Conservation (phyloP, 1,140 invertebrate species). For the Limonius californicus region DNA sequence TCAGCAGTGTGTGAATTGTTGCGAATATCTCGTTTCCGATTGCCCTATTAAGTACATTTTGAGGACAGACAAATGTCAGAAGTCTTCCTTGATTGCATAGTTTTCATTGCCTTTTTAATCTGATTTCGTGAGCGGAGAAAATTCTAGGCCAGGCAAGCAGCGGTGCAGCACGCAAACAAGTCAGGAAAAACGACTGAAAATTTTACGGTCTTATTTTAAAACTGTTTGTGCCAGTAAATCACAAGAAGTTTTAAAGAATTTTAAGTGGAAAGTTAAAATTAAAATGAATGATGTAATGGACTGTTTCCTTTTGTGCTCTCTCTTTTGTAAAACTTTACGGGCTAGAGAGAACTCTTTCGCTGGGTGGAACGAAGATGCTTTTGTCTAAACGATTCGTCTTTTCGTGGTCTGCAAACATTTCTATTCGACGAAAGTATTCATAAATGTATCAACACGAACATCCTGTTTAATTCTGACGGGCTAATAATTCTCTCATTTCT, state of each 20-base stretch:
- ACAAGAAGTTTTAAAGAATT: constrained; percentile 11
- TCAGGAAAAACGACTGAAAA: constrained; percentile 3
- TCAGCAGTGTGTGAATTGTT: neutral
- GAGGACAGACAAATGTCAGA: constrained; percentile 6
- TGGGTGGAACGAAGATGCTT: neutral
- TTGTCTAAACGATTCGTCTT: too few species aligned
- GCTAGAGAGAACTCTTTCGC: neutral
- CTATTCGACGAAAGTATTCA: neutral
- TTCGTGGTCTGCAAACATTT: too few species aligned
- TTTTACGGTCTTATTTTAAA: neutral
- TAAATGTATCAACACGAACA: too few species aligned
- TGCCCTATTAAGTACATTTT: constrained; percentile 1
- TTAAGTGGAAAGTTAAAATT: constrained; percentile 19
- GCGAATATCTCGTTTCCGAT: neutral
- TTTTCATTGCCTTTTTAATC: constrained; percentile 16
- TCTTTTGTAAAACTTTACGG: constrained; percentile 9
- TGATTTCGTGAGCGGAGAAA: constrained; percentile 13
- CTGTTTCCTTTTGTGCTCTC: constrained; percentile 14
- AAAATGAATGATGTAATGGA: constrained; percentile 18
- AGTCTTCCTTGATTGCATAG: constrained; percentile 10
- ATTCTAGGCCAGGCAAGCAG: neutral
- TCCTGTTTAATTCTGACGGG: too few species aligned
- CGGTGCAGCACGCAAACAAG: constrained; percentile 6
- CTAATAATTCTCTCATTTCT: too few species aligned
- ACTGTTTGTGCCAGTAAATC: constrained; percentile 14